phyloP scores from a whole-genome alignment of 1,140 invertebrate species.

The Brachionus plicatilis region DNA sequence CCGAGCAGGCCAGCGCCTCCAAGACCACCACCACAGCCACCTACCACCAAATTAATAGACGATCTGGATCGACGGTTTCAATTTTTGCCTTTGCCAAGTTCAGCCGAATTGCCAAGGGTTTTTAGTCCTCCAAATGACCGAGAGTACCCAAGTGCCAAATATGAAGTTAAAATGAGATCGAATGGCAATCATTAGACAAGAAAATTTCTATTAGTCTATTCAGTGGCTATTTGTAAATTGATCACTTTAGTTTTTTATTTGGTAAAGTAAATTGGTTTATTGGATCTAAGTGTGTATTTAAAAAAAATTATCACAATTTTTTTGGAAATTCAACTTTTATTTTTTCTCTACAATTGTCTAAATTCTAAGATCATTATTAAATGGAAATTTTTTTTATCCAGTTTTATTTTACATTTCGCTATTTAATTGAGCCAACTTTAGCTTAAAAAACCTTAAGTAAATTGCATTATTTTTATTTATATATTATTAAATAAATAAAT shows the following conservation, averaged over 20 bases:
- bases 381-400: not conserved
- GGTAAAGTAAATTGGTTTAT: not conserved
- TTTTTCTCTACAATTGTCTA: not conserved
- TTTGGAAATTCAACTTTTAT: not conserved
- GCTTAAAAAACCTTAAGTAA: not conserved
- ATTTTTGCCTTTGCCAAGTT: not conserved
- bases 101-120: not conserved
- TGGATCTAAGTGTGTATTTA: not conserved
- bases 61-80: slow-evolving; percentile 16
- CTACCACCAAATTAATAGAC: not conserved
- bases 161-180: not conserved
- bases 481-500: not conserved
- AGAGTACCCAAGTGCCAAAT: slow-evolving; percentile 27
- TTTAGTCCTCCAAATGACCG: slow-evolving; percentile 5
- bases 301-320: not conserved
- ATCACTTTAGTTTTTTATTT: not conserved
- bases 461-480: not conserved
- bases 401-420: not conserved
- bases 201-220: not conserved
- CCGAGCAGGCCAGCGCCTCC: slow-evolving; percentile 22
- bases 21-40: slow-evolving; percentile 11
- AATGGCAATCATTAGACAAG: not conserved
- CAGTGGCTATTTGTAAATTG: not conserved
- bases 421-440: not conserved
- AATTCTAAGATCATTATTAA: not conserved